Base-by-base conservation (phyloP, 2,888 invertebrate species). In the Colletes collaris region DNA sequence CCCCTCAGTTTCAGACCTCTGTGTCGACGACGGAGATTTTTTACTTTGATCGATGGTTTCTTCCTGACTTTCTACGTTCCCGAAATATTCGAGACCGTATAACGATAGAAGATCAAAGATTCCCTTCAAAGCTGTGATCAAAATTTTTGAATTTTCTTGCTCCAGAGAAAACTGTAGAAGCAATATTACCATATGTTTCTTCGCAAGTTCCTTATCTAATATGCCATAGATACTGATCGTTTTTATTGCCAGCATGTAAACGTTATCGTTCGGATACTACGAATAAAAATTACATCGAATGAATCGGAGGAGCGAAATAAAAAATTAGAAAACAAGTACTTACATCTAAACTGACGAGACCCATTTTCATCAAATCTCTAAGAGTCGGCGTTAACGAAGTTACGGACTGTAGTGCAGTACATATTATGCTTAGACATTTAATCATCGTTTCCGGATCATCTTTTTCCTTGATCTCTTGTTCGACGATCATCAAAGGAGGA, bases 171-270 rank as follows among this genome's bases (percentile, higher is more conserved):
- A 94, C 88, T 95, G 94, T 40, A 95, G 93, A 76, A 96, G 95
- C 87, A 96, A 95, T 89, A 95, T 94, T 7, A 95, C 94, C 74
- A 97, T 95, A 84, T 96, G 94, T 65, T 96, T 95, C 87, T 95
- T 95, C 0, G 97, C 96, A 65, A 96, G 94, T 19, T 96, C 94
- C 74, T 95, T 95, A 88, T 97, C 96, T 56, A 97, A 92, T 90
- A 97, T 95, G 87, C 97, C 97, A 86, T 95, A 96, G 8, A 97
- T 93, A 0, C 96, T 96, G 0, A 97, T 95, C 3, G 96, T 96
- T 89, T 95, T 95, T 6, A 97, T 92, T 0, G 97, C 96, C 83
- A 95, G 94, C 84, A 95, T 95, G 11, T 96, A 93, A 8, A 97
- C 95, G 0, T 94, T 94, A 0, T 95, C 94, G 83, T 94, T 92